Conservation (phyloP, 1,140 invertebrate genomes). For the Zaprionus nigranus region DNA sequence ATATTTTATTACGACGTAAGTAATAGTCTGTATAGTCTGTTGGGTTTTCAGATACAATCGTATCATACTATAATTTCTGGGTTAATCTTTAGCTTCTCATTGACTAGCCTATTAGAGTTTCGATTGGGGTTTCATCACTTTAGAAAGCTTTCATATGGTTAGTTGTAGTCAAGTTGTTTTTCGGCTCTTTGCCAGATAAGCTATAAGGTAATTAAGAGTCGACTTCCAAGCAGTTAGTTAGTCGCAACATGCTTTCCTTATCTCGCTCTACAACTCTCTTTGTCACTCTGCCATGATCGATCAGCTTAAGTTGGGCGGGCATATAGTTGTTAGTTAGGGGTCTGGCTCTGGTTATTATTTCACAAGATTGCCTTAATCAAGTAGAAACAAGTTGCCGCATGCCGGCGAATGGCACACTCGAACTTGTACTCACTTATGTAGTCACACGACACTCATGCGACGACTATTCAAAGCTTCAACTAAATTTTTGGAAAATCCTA, state of each 20-base stretch:
- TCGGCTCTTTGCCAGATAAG: not conserved
- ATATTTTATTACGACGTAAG: no score
- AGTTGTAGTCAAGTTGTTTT: not conserved
- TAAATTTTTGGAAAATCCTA: constrained; percentile 50
- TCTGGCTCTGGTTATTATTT: constrained; percentile 17
- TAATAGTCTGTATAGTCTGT: no score
- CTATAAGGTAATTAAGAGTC: not conserved
- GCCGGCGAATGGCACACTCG: not conserved
- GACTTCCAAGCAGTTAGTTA: not conserved
- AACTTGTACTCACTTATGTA: not conserved
- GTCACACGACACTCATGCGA: constrained; percentile 8
- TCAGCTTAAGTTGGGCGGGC: not conserved
- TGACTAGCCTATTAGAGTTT: no score
- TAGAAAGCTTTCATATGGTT: not conserved
- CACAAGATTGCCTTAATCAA: constrained; percentile 36
- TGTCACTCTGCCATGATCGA: constrained; percentile 1
- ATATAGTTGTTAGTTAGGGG: not conserved
- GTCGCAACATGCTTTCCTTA: not conserved
- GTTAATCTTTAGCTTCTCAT: no score
- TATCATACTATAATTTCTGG: no score
- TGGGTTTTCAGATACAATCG: no score
- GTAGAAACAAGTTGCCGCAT: constrained; percentile 8
- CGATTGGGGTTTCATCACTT: not conserved
- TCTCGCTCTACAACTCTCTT: not conserved
- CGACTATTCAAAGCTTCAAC: constrained; percentile 8